Evolutionary conservation across 2,113 vertebrate species (phyloP).

Genomic region (Embiotoca jacksoni): DNA sequence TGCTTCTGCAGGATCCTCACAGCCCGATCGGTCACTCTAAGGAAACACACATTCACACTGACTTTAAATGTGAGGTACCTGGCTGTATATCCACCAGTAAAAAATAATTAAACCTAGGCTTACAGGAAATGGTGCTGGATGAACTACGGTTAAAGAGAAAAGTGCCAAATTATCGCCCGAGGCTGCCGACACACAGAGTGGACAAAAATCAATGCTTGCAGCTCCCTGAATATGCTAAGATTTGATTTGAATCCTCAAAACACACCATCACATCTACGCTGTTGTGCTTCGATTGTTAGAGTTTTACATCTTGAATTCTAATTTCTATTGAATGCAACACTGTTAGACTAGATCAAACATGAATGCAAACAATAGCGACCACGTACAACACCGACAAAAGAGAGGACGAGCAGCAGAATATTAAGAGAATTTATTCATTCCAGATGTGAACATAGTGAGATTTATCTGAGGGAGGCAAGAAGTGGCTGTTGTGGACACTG

Average conservation of each 20-base stretch:
- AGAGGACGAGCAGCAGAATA: too few species aligned
- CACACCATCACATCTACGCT: background rate
- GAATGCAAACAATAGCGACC: too few species aligned
- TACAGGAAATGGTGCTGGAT: background rate
- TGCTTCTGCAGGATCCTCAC: background rate
- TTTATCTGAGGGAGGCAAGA: too few species aligned
- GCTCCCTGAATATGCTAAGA: background rate
- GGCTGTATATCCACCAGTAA: background rate
- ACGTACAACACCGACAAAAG: too few species aligned
- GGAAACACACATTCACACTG: conserved; percentile 3
- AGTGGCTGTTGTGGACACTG: background rate
- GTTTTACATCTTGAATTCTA: background rate
- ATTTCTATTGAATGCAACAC: background rate
- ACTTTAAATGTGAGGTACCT: too few species aligned
- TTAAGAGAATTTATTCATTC: too few species aligned
- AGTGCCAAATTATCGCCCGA: background rate
- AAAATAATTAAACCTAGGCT: background rate
- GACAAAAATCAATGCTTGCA: background rate
- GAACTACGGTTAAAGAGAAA: background rate
- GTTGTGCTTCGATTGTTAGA: background rate
- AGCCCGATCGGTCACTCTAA: background rate
- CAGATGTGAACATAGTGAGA: too few species aligned
- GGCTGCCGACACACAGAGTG: background rate
- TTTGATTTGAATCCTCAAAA: background rate
- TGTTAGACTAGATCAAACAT: background rate